Percentiles rank a stretch among this genome's conserved stretches.
phyloP scores from a whole-genome alignment of 2,888 invertebrate species.

The Synanthedon vespiformis region DNA sequence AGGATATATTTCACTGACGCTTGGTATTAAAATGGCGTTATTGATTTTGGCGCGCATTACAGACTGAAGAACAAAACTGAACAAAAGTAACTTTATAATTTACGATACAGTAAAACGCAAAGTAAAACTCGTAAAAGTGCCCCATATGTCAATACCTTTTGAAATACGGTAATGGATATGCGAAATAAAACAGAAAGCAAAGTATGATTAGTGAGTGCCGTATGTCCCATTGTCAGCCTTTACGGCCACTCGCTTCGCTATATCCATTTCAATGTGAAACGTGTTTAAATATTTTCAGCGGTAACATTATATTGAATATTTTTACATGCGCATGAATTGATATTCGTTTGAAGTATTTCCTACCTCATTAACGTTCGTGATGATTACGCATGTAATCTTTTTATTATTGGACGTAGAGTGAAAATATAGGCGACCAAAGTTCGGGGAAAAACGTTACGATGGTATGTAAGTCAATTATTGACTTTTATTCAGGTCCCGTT shows the following conservation, averaged over 20 bases:
- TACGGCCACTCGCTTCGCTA: slow-evolving; percentile 28
- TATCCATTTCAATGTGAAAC: slow-evolving; percentile 8
- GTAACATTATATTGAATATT: background rate
- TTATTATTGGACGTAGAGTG: too few species aligned
- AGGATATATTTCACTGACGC: too few species aligned
- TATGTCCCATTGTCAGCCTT: slow-evolving; percentile 60
- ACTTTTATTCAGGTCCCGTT: too few species aligned
- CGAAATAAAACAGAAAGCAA: slow-evolving; percentile 70
- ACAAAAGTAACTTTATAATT: slow-evolving; percentile 49
- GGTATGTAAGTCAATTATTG: too few species aligned
- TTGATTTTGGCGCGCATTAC: too few species aligned
- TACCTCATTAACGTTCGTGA: too few species aligned
- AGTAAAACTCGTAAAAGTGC: slow-evolving; percentile 65
- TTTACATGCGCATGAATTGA: too few species aligned
- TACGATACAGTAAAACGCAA: slow-evolving; percentile 39
- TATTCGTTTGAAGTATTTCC: too few species aligned
- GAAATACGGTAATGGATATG: slow-evolving; percentile 71
- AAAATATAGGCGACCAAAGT: too few species aligned
- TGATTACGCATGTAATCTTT: too few species aligned
- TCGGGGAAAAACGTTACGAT: too few species aligned
- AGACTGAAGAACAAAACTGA: slow-evolving; percentile 3
- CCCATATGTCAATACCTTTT: slow-evolving; percentile 69
- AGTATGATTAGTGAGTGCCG: slow-evolving; percentile 68
- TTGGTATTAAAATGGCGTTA: too few species aligned
- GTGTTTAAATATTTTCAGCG: slow-evolving; percentile 4